Conservation (phyloP, 2,888 invertebrate genomes). For the Himalopsyche kuldschensis region DNA sequence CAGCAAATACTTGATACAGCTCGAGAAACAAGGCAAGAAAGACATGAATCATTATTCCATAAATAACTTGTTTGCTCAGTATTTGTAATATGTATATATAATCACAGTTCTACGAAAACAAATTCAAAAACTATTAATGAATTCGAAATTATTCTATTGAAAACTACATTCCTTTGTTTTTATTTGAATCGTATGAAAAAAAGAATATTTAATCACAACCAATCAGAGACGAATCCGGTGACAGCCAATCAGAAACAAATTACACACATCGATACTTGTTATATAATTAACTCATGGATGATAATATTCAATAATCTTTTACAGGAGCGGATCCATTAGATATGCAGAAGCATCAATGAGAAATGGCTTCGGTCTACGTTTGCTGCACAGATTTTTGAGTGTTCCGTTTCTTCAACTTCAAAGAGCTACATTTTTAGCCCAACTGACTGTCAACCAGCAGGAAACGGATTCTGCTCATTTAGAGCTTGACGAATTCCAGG, state of each 20-base stretch:
- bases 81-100: not conserved
- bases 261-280: too few species aligned
- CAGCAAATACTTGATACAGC: conserved; percentile 54
- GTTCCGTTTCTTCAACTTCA: conserved; percentile 91
- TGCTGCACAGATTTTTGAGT: conserved; percentile 93
- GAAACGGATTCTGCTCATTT: conserved; percentile 77
- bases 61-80: not conserved
- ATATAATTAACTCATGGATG: not conserved
- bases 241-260: too few species aligned
- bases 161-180: too few species aligned
- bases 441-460: conserved; percentile 80
- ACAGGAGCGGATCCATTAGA: conserved; percentile 69
- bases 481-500: conserved; percentile 76
- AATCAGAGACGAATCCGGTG: too few species aligned
- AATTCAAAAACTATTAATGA: too few species aligned
- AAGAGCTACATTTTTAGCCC: conserved; percentile 77
- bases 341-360: conserved; percentile 94
- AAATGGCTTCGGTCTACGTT: conserved; percentile 90
- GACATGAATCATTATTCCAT: not conserved
- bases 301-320: conserved; percentile 10
- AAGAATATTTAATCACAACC: too few species aligned
- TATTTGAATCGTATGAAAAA: too few species aligned
- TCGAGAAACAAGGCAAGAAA: conserved; percentile 49
- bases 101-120: too few species aligned
- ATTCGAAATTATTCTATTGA: too few species aligned